A percentile compares a stretch with the other conserved stretches of the same genome.
Conservation (phyloP, 2,113 vertebrate genomes). For the Amphiprion ocellaris region DNA sequence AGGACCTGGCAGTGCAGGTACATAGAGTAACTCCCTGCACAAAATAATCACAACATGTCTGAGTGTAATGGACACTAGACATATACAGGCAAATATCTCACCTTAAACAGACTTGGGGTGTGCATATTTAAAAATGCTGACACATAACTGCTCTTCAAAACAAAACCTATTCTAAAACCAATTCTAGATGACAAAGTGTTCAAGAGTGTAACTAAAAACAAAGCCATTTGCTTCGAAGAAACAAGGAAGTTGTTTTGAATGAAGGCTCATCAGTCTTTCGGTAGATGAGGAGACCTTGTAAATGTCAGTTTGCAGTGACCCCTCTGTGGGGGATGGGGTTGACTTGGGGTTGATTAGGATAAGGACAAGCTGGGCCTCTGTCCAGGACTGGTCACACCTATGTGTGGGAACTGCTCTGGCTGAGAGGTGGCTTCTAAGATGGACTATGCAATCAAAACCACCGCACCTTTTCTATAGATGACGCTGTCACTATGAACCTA, state of each 20-base stretch:
- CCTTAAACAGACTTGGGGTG: slow-evolving; percentile 43
- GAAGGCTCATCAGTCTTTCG: slow-evolving; percentile 73
- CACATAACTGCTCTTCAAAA: slow-evolving; percentile 29
- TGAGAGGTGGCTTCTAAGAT: slow-evolving; percentile 8
- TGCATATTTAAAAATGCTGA: slow-evolving; percentile 42
- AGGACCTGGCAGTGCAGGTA: slow-evolving; percentile 77
- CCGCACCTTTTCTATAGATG: slow-evolving; percentile 1
- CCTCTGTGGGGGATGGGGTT: slow-evolving; percentile 64
- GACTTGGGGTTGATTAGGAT: slow-evolving; percentile 44
- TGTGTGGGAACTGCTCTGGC: slow-evolving; percentile 22
- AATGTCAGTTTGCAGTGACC: slow-evolving; percentile 76
- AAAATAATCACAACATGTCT: slow-evolving; percentile 70
- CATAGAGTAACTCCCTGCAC: slow-evolving; percentile 77
- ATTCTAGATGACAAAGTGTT: slow-evolving; percentile 18
- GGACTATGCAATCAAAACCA: not conserved
- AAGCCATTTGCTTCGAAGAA: slow-evolving; percentile 35
- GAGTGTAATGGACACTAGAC: slow-evolving; percentile 53
- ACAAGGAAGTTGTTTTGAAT: slow-evolving; percentile 36
- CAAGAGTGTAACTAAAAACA: slow-evolving; percentile 33
- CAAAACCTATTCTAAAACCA: slow-evolving; percentile 22
- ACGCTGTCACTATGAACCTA: not conserved
- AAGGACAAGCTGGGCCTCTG: slow-evolving; percentile 42
- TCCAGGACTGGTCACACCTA: slow-evolving; percentile 41
- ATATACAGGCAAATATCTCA: slow-evolving; percentile 39
- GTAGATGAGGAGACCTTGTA: slow-evolving; percentile 76